Percentiles rank a stretch among this genome's conserved stretches.
Conservation (phyloP, 2,797 vertebrate species). For the Nannoperca australis region DNA sequence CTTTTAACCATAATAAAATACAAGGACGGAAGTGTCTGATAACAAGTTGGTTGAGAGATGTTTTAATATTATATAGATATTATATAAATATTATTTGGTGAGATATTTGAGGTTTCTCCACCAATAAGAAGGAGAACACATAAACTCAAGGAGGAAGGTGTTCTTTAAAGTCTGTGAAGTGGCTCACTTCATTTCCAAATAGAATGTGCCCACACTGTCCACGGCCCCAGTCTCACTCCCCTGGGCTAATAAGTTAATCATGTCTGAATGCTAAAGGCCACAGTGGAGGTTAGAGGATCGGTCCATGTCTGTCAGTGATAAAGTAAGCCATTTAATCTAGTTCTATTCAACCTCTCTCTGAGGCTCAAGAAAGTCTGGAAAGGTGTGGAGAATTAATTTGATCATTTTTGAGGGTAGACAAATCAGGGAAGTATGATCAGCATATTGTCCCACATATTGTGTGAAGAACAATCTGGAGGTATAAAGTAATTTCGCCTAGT, state of each 20-base stretch:
- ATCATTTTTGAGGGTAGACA: background rate
- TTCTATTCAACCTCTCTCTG: background rate
- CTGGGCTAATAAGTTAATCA: conserved; percentile 52
- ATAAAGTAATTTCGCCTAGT: background rate
- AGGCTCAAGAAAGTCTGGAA: background rate
- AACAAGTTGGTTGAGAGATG: background rate
- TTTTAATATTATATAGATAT: background rate
- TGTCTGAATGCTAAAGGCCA: conserved; percentile 44
- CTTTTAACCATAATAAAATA: background rate
- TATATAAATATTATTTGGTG: background rate
- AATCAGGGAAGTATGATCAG: background rate
- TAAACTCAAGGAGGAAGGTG: background rate
- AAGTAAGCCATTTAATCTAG: conserved; percentile 60
- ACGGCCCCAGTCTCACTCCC: conserved; percentile 22
- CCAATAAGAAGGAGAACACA: background rate
- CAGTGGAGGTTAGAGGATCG: conserved; percentile 48
- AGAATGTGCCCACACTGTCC: conserved; percentile 25
- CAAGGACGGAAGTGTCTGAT: background rate
- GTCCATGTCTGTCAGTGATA: conserved; percentile 49
- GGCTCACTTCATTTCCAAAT: conserved; percentile 28
- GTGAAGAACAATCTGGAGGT: background rate
- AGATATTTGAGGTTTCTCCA: background rate
- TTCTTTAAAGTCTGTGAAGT: conserved; percentile 15
- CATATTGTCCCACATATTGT: background rate
- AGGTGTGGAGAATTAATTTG: conserved; percentile 1